These are phyloP conservation scores for Toxonevra muliebris DNA, from an alignment of 2,888 invertebrate genomes.

Conservation along the genomic window DNA sequence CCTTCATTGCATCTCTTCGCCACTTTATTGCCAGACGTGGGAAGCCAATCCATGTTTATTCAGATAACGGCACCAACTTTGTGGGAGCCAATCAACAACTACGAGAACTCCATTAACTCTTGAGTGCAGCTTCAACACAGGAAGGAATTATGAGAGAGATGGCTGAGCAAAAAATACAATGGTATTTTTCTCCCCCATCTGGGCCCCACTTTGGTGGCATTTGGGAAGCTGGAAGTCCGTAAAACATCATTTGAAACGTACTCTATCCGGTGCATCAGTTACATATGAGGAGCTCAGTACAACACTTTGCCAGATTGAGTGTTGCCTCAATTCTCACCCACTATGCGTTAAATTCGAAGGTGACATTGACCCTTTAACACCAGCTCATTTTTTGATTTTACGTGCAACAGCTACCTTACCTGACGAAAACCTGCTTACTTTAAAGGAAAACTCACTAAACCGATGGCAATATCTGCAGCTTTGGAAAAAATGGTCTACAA, in stretches of 20 bases:
- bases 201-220: too few relatives aligned
- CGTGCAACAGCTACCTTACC: slow-evolving; percentile 22
- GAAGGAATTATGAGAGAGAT: not conserved
- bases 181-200: too few relatives aligned
- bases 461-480: slow-evolving; percentile 35
- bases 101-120: not conserved
- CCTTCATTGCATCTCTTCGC: slow-evolving; percentile 21
- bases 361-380: slow-evolving; percentile 40
- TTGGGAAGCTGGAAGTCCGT: too few relatives aligned
- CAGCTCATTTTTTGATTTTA: slow-evolving; percentile 38
- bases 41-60: slow-evolving; percentile 16
- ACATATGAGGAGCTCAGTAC: too few relatives aligned
- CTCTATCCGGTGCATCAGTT: too few relatives aligned
- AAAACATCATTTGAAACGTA: too few relatives aligned
- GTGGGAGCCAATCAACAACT: slow-evolving; percentile 31
- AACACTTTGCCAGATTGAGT: too few relatives aligned
- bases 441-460: slow-evolving; percentile 20
- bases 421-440: slow-evolving; percentile 23
- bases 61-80: slow-evolving; percentile 34
- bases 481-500: slow-evolving; percentile 37
- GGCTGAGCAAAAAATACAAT: too few relatives aligned
- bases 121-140: not conserved
- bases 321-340: too few relatives aligned
- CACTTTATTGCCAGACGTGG: slow-evolving; percentile 23
- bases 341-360: slow-evolving; percentile 20